phyloP scores from a whole-genome alignment of 2,113 vertebrate species.

The Phaethon lepturus region DNA sequence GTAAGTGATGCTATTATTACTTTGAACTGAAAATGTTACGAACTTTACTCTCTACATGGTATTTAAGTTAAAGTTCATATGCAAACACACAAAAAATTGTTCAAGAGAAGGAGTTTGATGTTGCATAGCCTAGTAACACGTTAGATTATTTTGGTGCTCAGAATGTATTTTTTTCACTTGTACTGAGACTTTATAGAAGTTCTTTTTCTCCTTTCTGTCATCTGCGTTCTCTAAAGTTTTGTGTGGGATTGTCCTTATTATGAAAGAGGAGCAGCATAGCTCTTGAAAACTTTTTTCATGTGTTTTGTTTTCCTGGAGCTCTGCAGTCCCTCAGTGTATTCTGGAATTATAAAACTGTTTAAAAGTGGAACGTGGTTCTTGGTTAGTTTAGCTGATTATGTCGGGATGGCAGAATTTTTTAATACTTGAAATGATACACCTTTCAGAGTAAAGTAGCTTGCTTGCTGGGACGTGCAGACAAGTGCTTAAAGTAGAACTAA shows the following conservation, averaged over 20 bases:
- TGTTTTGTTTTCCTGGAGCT: slow-evolving; percentile 37
- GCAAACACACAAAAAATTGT: neutral
- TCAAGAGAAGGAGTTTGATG: neutral
- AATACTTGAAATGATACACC: slow-evolving; percentile 10
- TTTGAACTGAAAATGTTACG: neutral
- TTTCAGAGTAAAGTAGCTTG: neutral
- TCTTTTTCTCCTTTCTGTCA: neutral
- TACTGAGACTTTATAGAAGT: neutral
- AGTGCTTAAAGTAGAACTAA: neutral
- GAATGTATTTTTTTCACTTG: neutral
- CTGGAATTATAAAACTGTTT: slow-evolving; percentile 64
- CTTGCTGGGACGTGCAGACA: neutral
- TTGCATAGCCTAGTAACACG: neutral
- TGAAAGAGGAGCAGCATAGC: slow-evolving; percentile 23
- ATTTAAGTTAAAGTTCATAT: neutral
- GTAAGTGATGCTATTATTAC: slow-evolving; percentile 77
- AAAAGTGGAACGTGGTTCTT: slow-evolving; percentile 53
- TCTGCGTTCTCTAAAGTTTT: slow-evolving; percentile 46
- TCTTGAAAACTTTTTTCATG: slow-evolving; percentile 40
- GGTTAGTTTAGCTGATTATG: slow-evolving; percentile 55
- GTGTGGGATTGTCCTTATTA: slow-evolving; percentile 38
- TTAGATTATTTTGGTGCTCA: neutral
- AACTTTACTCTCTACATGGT: neutral
- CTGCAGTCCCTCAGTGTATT: slow-evolving; percentile 47
- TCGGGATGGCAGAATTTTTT: slow-evolving; percentile 51